Percentiles rank a stretch among this genome's conserved stretches.
These are phyloP conservation scores for Dicyrtoma fusca DNA, from an alignment of 2,888 invertebrate species.

Conservation along the genomic window DNA sequence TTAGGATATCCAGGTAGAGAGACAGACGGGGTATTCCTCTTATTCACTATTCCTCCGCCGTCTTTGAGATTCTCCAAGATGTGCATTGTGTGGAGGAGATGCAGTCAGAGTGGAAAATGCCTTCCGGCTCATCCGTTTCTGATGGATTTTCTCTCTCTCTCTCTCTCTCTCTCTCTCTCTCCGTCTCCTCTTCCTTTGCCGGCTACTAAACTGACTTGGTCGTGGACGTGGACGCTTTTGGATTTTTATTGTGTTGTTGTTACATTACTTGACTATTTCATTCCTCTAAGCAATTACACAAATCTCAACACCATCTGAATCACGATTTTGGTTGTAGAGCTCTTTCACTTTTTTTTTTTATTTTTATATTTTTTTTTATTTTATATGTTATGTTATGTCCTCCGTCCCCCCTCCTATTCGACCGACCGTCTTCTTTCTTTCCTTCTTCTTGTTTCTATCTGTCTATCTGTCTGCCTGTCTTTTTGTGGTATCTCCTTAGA, in stretches of 20 bases:
- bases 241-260: slow-evolving; percentile 28
- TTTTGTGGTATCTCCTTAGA: no score
- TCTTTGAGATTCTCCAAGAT: background rate
- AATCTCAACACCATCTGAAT: slow-evolving; percentile 43
- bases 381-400: slow-evolving; percentile 20
- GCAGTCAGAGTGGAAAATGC: slow-evolving; percentile 18
- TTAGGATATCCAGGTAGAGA: background rate
- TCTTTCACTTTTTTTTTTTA: slow-evolving; percentile 38
- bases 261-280: slow-evolving; percentile 31
- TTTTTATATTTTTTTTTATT: background rate
- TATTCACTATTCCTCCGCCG: background rate
- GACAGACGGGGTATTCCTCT: no score
- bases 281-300: slow-evolving; percentile 40
- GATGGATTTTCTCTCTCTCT: slow-evolving; percentile 30
- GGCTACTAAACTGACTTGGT: slow-evolving; percentile 17
- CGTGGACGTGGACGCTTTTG: slow-evolving; percentile 14
- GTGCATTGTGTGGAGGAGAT: background rate
- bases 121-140: slow-evolving; percentile 44
- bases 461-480: no score
- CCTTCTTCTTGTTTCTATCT: slow-evolving; percentile 21
- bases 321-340: slow-evolving; percentile 41
- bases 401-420: slow-evolving; percentile 34
- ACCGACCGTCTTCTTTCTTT: slow-evolving; percentile 34
- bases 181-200: background rate
- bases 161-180: slow-evolving; percentile 5